Evolutionary conservation across 2,113 vertebrate species (phyloP), one percentile per base, ranked within the genome.

Genomic region (Butorides virescens): DNA sequence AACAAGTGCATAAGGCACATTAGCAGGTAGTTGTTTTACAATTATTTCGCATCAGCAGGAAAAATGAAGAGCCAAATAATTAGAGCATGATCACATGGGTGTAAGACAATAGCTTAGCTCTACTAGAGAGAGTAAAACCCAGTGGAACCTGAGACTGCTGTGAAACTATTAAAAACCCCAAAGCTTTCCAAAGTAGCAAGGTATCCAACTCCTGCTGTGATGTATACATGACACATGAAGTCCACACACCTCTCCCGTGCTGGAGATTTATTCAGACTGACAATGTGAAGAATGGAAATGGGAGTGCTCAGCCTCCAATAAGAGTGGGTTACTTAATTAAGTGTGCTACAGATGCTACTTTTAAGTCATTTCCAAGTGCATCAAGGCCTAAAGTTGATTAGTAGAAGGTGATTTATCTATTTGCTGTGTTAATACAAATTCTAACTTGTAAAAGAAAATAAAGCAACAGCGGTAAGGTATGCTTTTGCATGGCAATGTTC

Each of bases 361-460:
- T 72, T 75, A 93, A 85, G 73, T 77, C 30, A 71, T 91, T 84
- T 92, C 83, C 88, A 91, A 93, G 87, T 46, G 92, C 66, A 93
- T 87, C 77, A 93, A 80, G 93, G 74, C 62, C 73, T 93, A 37
- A 91, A 82, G 77, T 82, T 93, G 91, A 82, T 91, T 52, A 93
- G 80, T 23, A 68, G 86, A 74, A 89, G 36, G 52, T 62, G 66
- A 75, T 81, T 53, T 82, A 46, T 87, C 72, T 95, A 53, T 58
- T 87, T 58, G 66, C 74, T 86, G 53, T 50, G 49, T 70, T 95
- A 91, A 85, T 65, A 78, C 20, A 92, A 85, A 90, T 70, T 85
- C 66, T 89, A 95, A 70, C 73, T 76, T 63, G 47, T n/a, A n/a
- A 81, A 87, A 86, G 63, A 86, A 92, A 93, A 92, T 39, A 86